Base-by-base conservation (phyloP, 2,888 invertebrate genomes). In the Nebria brevicollis region DNA sequence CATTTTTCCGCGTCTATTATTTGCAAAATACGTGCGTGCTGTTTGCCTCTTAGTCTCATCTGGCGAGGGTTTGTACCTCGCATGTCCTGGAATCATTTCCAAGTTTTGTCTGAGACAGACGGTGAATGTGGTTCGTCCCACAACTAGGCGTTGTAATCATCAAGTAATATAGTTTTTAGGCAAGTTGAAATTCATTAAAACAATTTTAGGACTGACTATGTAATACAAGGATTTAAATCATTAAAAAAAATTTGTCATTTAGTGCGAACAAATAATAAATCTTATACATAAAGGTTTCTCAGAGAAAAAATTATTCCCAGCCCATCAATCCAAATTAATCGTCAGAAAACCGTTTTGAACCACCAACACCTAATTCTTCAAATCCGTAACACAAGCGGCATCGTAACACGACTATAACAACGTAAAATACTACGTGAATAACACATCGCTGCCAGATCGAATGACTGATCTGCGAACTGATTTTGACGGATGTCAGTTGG, bases 381-480 rank as follows among this genome's bases (percentile, higher is more conserved):
- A 72, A 72, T 65, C 72, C 66, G 76, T 25, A 68, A 15, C 15
- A 15, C 25, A 68, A 25, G 25, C 25, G 25, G 25, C 72, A 72
- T 54, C 65, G 54, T 77, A 54, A n/a, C 8, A 11, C 34, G 66
- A 26, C 66, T 34, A 54, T 54, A 54, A 54, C 54, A 54, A 54
- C 54, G 13, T 54, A 11, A 54, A 54, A 7, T 54, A 54, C 54
- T 11, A 54, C 54, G 54, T 13, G 26, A 13, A 66, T 66, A 54
- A 34, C 26, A 74, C 73, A 43, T 80, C 74, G 68, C 73, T 66
- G 64, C 64, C 72, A 75, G 43, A 64, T 73, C 72, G 41, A 15
- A 75, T 79, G 79, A 79, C 79, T 66, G 81, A 81, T 81, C 81
- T 77, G 81, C 73, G 81, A 81, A 81, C 81, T 81, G 81, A 81